phyloP scores from a whole-genome alignment of 2,113 vertebrate genomes.

The Catagonus wagneri region DNA sequence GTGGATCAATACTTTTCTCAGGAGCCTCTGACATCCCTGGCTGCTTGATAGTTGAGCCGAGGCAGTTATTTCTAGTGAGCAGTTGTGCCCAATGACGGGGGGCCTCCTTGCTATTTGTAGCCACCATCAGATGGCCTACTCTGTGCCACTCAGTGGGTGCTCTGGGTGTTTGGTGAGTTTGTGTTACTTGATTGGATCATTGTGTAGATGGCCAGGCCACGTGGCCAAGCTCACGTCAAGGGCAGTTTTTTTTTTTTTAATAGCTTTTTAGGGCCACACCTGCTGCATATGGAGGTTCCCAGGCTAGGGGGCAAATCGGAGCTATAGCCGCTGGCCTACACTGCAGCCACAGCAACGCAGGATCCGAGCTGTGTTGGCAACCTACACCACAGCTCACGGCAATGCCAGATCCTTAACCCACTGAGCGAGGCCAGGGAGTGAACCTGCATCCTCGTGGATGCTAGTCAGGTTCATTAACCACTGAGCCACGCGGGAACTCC shows the following conservation, averaged over 20 bases:
- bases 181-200: rapidly evolving
- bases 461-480: too few relatives aligned
- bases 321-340: too few relatives aligned
- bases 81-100: neutral
- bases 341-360: too few relatives aligned
- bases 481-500: too few relatives aligned
- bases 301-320: too few relatives aligned
- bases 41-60: conserved; percentile 28
- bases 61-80: conserved; percentile 52
- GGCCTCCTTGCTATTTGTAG: neutral
- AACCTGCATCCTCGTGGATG: too few relatives aligned
- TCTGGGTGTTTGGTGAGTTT: neutral
- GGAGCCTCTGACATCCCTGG: conserved; percentile 61
- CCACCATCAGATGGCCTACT: neutral
- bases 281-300: too few relatives aligned
- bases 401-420: too few relatives aligned
- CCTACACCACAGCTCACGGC: too few relatives aligned
- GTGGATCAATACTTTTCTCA: conserved; percentile 72
- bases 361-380: too few relatives aligned
- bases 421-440: too few relatives aligned
- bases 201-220: neutral
- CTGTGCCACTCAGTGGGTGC: neutral
- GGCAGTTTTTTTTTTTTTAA: neutral
- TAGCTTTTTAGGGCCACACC: too few relatives aligned
- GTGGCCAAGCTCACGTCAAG: neutral